Evolutionary conservation across 2,797 vertebrate species (phyloP), one percentile per base, ranked within the genome.

Genomic region (Gila robusta): DNA sequence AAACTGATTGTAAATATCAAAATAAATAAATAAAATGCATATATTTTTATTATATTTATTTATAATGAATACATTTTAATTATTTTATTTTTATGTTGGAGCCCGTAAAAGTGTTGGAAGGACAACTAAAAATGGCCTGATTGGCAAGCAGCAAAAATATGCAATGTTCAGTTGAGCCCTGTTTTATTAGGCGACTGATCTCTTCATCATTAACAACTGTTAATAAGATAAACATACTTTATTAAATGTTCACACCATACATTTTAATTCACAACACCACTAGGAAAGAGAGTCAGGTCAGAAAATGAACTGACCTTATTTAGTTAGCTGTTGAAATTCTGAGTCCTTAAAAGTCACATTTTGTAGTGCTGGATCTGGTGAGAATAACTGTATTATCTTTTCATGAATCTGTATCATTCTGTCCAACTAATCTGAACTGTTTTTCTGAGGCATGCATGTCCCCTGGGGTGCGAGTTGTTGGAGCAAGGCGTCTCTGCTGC

Each of bases 401-500:
- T 69, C 62, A 37, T 49, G 64, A 81, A 70, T 70, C 79, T 81
- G 21, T 17, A 52, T 70, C 32, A 70, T 66, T 37, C 39, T 80
- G 62, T 67, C 62, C 32, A 67, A 28, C 52, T 59, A 59, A 39
- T 28, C 62, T 69, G 32, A 78, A 21, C 56, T 28, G n/a, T 62
- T 85, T 59, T 59, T 64, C 54, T 85, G 23, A 86, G 81, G 52
- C 19, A 77, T 70, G 91, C 91, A 90, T 88, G 89, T 87, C 90
- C 82, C 82, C 76, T 78, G 88, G 83, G 84, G 90, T 90, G 83
- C 81, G 88, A 79, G 28, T 86, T 84, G 76, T 91, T 91, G 80
- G 84, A 79, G 85, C 79, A 47, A 66, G 92, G 91, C 91, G 28
- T 37, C 23, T 28, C 17, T 76, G 91, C 92, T 93, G 91, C 81